phyloP scores from a whole-genome alignment of 2,113 vertebrate species.

The Burhinus bistriatus region DNA sequence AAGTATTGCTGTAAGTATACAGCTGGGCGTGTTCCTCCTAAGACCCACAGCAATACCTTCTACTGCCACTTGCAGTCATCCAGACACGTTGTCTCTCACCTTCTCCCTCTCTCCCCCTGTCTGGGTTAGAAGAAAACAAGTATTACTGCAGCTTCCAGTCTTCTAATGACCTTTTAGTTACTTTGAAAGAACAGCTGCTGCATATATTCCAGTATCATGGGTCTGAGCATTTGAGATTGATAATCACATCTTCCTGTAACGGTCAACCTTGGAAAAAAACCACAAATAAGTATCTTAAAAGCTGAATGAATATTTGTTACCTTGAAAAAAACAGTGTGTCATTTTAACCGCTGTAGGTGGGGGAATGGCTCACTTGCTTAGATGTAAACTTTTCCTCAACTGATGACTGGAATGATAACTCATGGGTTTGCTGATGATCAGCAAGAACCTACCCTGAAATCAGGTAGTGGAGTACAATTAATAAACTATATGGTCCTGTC shows the following conservation, averaged over 20 bases:
- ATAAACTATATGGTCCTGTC: neutral
- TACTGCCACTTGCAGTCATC: neutral
- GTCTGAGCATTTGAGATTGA: neutral
- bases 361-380: neutral
- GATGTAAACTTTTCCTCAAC: neutral
- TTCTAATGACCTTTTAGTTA: neutral
- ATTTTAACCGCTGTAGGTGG: neutral
- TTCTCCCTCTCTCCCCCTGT: neutral
- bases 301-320: neutral
- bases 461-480: neutral
- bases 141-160: neutral
- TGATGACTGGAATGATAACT: neutral
- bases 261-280: neutral
- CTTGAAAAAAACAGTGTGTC: neutral
- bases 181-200: neutral
- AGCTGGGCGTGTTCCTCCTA: neutral
- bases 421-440: neutral
- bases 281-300: neutral
- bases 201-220: neutral
- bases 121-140: neutral
- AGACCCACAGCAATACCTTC: neutral
- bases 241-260: neutral
- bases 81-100: neutral
- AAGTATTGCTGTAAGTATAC: neutral
- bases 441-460: neutral